A percentile compares a stretch with the other conserved stretches of the same genome.
Conservation (phyloP, 1,140 invertebrate genomes). For the Yoshiicerus persimilis region DNA sequence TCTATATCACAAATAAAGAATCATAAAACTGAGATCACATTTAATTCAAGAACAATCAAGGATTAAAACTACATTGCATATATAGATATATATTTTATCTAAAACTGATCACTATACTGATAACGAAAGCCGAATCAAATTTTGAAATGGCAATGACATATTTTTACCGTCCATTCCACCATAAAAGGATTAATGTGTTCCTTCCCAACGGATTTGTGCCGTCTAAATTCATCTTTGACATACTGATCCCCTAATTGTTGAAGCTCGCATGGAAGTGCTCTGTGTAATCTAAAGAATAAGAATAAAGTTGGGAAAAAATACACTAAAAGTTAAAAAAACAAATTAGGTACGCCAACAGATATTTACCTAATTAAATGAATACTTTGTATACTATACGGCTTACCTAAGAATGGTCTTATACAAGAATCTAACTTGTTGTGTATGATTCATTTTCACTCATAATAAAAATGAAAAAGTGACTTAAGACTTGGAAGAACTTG, state of each 20-base stretch:
- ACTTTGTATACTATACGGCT: background rate
- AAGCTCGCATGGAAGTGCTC: constrained; percentile 75
- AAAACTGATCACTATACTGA: too few species aligned
- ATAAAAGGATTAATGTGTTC: constrained; percentile 75
- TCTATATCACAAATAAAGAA: constrained; percentile 55
- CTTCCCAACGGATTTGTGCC: constrained; percentile 75
- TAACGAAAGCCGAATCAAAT: too few species aligned
- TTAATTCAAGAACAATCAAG: too few species aligned
- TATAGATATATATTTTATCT: too few species aligned
- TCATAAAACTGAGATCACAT: too few species aligned
- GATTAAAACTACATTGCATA: too few species aligned
- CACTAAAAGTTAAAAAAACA: too few species aligned
- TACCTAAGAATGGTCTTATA: background rate
- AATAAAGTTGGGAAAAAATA: background rate
- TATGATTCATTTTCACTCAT: background rate
- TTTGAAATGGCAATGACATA: too few species aligned
- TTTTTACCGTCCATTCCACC: constrained; percentile 84
- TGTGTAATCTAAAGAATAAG: constrained; percentile 73
- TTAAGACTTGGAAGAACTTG: too few species aligned
- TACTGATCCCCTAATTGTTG: constrained; percentile 78
- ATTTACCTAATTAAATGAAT: too few species aligned
- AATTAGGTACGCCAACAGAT: too few species aligned
- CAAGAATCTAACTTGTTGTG: background rate
- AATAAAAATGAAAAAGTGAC: background rate
- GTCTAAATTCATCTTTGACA: constrained; percentile 82